Evolutionary conservation across 92 coral and sea anemone species (phyloP).

Genomic region (Siderastrea radians): DNA sequence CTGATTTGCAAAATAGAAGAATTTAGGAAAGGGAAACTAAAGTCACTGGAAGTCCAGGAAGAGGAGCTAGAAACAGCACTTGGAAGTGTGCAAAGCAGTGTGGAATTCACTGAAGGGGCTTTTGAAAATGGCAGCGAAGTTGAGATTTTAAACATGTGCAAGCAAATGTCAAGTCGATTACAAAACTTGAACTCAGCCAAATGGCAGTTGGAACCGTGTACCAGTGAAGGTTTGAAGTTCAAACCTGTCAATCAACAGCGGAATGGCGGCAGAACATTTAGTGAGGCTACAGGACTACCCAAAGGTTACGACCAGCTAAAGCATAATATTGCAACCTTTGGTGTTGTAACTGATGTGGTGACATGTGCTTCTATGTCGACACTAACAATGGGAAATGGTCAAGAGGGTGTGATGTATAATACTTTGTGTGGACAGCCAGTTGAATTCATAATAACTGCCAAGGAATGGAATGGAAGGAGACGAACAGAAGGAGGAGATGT

Average conservation of each 20-base stretch:
- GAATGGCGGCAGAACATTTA: no score
- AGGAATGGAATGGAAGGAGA: slow-evolving; percentile 5
- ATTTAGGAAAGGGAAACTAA: slow-evolving; percentile 8
- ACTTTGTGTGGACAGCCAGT: slow-evolving; percentile 29
- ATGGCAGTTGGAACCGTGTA: background rate
- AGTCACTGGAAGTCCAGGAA: slow-evolving; percentile 46
- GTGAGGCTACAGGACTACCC: no score
- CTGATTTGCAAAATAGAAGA: slow-evolving; percentile 20
- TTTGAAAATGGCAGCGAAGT: slow-evolving; percentile 51
- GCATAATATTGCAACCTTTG: background rate
- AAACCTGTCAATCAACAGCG: background rate
- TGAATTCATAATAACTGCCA: slow-evolving; percentile 25
- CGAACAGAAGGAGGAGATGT: slow-evolving; percentile 7
- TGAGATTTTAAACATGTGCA: slow-evolving; percentile 45
- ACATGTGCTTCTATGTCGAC: slow-evolving; percentile 36
- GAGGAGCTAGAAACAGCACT: slow-evolving; percentile 41
- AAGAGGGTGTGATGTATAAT: slow-evolving; percentile 47
- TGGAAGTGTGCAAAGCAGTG: slow-evolving; percentile 54
- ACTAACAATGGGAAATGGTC: slow-evolving; percentile 40
- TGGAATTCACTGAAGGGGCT: slow-evolving; percentile 60
- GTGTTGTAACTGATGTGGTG: background rate
- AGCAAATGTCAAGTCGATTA: slow-evolving; percentile 45
- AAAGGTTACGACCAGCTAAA: no score
- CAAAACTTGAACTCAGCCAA: slow-evolving; percentile 26
- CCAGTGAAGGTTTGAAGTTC: background rate